phyloP scores from a whole-genome alignment of 2,113 vertebrate species.

The Tyto alba region DNA sequence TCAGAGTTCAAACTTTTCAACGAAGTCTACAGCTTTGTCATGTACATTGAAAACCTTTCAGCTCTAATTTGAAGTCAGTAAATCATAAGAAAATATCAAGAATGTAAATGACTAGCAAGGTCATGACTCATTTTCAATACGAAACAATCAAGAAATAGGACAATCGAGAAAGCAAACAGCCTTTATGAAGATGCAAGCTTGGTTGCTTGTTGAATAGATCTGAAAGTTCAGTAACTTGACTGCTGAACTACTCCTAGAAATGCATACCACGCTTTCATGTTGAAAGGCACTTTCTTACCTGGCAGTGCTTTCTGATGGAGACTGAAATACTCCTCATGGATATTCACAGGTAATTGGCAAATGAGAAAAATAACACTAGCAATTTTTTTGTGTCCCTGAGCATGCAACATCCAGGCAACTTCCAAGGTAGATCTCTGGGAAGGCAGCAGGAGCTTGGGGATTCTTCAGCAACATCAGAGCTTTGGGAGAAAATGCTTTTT shows the following conservation, averaged over 20 bases:
- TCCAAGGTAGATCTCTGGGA: background rate
- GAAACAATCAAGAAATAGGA: background rate
- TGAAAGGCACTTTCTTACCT: background rate
- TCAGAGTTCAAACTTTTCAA: conserved; percentile 1
- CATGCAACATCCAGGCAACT: background rate
- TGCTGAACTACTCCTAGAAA: background rate
- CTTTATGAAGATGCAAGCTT: background rate
- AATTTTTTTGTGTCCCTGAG: background rate
- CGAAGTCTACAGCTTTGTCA: background rate
- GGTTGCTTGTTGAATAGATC: background rate
- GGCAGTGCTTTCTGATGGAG: background rate
- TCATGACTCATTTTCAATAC: background rate
- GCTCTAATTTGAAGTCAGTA: background rate
- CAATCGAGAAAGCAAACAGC: background rate
- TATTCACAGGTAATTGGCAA: background rate
- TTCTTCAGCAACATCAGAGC: background rate
- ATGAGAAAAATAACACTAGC: background rate
- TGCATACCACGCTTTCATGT: background rate
- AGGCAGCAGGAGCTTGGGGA: background rate
- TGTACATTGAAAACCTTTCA: background rate
- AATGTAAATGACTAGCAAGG: background rate
- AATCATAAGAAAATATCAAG: conserved; percentile 4
- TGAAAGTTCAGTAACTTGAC: background rate
- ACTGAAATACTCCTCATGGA: background rate
- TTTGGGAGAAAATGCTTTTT: background rate